A percentile compares a stretch with the other conserved stretches of the same genome.
Conservation (phyloP, 2,888 invertebrate genomes). For the Tortrix viridana region DNA sequence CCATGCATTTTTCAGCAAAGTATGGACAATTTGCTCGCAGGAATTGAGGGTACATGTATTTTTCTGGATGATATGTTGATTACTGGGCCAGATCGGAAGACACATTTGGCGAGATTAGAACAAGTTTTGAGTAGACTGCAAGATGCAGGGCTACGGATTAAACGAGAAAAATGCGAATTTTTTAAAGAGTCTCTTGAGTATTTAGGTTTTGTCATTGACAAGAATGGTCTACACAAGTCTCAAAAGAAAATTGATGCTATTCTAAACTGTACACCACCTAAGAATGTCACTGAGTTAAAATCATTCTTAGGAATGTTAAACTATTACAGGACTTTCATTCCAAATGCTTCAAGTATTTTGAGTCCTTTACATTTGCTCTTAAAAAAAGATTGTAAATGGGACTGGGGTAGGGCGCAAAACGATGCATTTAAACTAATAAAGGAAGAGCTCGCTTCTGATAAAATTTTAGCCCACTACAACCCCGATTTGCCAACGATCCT, state of each 20-base stretch:
- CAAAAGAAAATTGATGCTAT: not conserved
- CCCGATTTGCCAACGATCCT: conserved; percentile 22
- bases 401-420: not conserved
- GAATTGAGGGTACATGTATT: too few relatives aligned
- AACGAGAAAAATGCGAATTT: too few relatives aligned
- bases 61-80: too few relatives aligned
- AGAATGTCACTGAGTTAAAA: not conserved
- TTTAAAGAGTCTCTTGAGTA: too few relatives aligned
- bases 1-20: too few relatives aligned
- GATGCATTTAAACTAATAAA: conserved; percentile 14
- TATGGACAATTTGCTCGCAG: too few relatives aligned
- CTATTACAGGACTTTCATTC: conserved; percentile 5
- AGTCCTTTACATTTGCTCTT: not conserved
- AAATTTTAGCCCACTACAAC: conserved; percentile 12
- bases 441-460: conserved; percentile 21
- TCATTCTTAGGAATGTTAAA: conserved; percentile 8
- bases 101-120: too few relatives aligned
- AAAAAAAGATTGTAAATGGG: conserved; percentile 2
- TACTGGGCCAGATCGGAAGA: too few relatives aligned
- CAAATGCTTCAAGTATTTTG: not conserved
- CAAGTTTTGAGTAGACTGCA: too few relatives aligned
- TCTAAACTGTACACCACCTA: not conserved
- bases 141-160: too few relatives aligned
- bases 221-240: conserved; percentile 2
- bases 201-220: not conserved